Percentiles rank a stretch among this genome's conserved stretches.
phyloP scores from a whole-genome alignment of 1,140 invertebrate species.

The Galleria mellonella region DNA sequence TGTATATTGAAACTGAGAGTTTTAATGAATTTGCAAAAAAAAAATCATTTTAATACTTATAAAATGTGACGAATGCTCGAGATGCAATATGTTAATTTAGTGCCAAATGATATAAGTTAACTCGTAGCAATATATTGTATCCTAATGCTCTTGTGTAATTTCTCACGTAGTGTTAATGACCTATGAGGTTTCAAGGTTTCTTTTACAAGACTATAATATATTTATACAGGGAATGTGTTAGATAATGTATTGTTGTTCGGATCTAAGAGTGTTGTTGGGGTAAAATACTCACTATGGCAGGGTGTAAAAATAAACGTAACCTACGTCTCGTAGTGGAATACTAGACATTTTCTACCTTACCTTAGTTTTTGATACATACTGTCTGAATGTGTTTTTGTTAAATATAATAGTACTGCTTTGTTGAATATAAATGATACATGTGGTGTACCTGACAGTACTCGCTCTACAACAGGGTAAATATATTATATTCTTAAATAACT shows the following conservation, averaged over 20 bases:
- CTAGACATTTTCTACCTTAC: slow-evolving; percentile 11
- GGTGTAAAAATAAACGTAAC: slow-evolving; percentile 58
- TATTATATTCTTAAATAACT: neutral
- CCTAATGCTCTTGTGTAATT: slow-evolving; percentile 70
- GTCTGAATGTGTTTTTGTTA: too few relatives aligned
- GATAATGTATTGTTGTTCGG: slow-evolving; percentile 66
- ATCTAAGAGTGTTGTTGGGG: slow-evolving; percentile 64
- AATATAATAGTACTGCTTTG: too few relatives aligned
- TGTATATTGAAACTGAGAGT: too few relatives aligned
- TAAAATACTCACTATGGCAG: slow-evolving; percentile 68
- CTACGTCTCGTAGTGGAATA: neutral
- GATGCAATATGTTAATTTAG: slow-evolving; percentile 74
- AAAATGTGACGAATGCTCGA: slow-evolving; percentile 59
- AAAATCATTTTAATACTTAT: slow-evolving; percentile 41
- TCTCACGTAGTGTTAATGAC: slow-evolving; percentile 69
- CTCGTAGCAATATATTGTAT: slow-evolving; percentile 71
- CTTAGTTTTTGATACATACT: slow-evolving; percentile 19
- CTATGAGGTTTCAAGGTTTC: slow-evolving; percentile 69
- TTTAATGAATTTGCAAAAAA: slow-evolving; percentile 52
- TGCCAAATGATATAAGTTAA: slow-evolving; percentile 75
- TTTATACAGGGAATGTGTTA: slow-evolving; percentile 73
- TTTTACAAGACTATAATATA: slow-evolving; percentile 72
- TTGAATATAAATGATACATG: too few relatives aligned
- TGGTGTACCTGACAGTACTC: too few relatives aligned
- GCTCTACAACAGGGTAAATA: neutral